A percentile compares a stretch with the other conserved stretches of the same genome.
Evolutionary conservation across 1,140 invertebrate species (phyloP).

Genomic region (Maconellicoccus hirsutus): DNA sequence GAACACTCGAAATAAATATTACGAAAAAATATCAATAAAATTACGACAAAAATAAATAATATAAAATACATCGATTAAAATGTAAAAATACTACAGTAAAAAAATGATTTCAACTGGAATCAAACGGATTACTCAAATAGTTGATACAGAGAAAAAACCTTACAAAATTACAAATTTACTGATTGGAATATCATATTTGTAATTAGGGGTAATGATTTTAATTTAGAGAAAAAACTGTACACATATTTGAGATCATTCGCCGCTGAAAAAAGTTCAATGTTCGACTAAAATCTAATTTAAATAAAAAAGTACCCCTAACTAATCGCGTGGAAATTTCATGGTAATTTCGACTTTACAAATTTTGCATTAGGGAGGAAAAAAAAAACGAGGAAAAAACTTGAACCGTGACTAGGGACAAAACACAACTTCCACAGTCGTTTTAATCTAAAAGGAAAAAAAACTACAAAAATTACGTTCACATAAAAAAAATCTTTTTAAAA

Average conservation of each 20-base stretch:
- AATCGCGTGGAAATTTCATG: background rate
- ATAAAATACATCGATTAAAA: slow-evolving; percentile 10
- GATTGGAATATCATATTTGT: background rate
- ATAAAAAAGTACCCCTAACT: slow-evolving; percentile 7
- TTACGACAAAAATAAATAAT: slow-evolving; percentile 16
- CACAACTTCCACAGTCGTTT: slow-evolving; percentile 1
- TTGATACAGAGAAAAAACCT: background rate
- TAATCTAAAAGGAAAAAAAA: background rate
- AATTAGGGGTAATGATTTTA: background rate
- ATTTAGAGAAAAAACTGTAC: background rate
- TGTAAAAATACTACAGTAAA: slow-evolving; percentile 4
- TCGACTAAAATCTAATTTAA: background rate
- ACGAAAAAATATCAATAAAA: slow-evolving; percentile 8
- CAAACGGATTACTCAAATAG: background rate
- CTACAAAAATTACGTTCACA: background rate
- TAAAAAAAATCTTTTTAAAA: background rate
- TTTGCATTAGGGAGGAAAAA: background rate
- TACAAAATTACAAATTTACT: background rate
- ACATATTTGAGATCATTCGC: background rate
- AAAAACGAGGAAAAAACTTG: background rate
- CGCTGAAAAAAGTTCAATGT: background rate
- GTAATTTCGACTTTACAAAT: background rate
- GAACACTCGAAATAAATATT: slow-evolving; percentile 7
- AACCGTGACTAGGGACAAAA: slow-evolving; percentile 7
- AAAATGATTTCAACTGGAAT: slow-evolving; percentile 9